phyloP scores from a whole-genome alignment of 2,888 invertebrate genomes.

The Cryptus viduatorius region DNA sequence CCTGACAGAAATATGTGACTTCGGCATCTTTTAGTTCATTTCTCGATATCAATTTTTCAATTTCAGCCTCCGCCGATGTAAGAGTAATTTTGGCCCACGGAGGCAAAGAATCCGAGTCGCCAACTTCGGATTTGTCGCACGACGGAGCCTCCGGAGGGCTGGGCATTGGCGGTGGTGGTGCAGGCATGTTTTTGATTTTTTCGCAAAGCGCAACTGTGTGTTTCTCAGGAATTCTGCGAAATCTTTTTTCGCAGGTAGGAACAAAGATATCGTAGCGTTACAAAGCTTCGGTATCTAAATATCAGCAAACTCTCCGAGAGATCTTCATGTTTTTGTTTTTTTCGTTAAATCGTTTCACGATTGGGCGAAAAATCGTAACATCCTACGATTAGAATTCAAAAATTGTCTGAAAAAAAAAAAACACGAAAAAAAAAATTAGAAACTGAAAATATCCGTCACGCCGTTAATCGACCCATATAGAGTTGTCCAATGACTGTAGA shows the following conservation, averaged over 20 bases:
- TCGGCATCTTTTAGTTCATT: slow-evolving; percentile 83
- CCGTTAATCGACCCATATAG: background rate
- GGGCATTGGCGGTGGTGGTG: slow-evolving; percentile 80
- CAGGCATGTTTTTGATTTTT: slow-evolving; percentile 74
- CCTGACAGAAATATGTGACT: slow-evolving; percentile 82
- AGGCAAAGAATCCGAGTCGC: slow-evolving; percentile 79
- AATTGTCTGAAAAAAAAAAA: slow-evolving; percentile 27
- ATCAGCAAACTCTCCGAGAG: background rate
- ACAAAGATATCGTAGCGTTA: background rate
- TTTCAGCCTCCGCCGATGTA: slow-evolving; percentile 82
- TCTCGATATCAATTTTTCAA: slow-evolving; percentile 82
- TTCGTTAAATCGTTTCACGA: slow-evolving; percentile 18
- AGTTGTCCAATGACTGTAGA: background rate
- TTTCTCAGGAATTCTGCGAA: background rate
- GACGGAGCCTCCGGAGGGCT: slow-evolving; percentile 77
- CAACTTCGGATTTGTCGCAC: slow-evolving; percentile 79
- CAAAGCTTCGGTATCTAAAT: background rate
- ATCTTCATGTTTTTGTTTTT: slow-evolving; percentile 31
- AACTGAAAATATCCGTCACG: background rate
- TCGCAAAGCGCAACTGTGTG: background rate
- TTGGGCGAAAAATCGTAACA: slow-evolving; percentile 3
- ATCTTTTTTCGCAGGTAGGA: background rate
- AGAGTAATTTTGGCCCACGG: slow-evolving; percentile 83
- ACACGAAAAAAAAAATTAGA: background rate
- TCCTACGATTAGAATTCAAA: slow-evolving; percentile 6